These are phyloP conservation scores for Solenopsis invicta DNA, from an alignment of 1,140 invertebrate species.

Conservation along the genomic window DNA sequence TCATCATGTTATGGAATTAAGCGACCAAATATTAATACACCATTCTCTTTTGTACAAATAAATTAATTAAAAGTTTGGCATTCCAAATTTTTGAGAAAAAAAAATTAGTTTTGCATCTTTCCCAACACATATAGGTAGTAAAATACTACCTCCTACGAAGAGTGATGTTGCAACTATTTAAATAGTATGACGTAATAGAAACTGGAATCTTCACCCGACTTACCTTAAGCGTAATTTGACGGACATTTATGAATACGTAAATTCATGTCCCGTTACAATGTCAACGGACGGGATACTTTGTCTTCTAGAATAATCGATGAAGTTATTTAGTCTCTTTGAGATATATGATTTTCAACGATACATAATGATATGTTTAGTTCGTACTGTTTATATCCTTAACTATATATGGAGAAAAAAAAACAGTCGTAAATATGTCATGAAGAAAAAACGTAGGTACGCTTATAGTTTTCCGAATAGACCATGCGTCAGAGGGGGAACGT, in stretches of 20 bases:
- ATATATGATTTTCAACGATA: background rate
- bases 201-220: too few relatives aligned
- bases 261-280: background rate
- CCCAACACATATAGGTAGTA: too few relatives aligned
- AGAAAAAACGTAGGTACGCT: background rate
- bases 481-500: background rate
- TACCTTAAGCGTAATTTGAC: too few relatives aligned
- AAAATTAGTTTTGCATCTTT: too few relatives aligned
- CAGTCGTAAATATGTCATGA: background rate
- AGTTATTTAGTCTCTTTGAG: background rate
- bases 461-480: background rate
- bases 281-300: background rate
- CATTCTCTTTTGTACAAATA: too few relatives aligned
- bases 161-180: too few relatives aligned
- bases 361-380: conserved; percentile 2
- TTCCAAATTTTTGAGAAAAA: too few relatives aligned
- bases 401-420: background rate
- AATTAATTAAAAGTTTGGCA: too few relatives aligned
- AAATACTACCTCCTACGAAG: too few relatives aligned
- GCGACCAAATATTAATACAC: too few relatives aligned
- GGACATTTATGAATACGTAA: background rate
- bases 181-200: too few relatives aligned
- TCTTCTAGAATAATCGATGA: background rate
- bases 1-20: too few relatives aligned
- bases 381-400: conserved; percentile 4